Base-by-base conservation (phyloP, 2,888 invertebrate species). In the Pegoplata infirma region DNA sequence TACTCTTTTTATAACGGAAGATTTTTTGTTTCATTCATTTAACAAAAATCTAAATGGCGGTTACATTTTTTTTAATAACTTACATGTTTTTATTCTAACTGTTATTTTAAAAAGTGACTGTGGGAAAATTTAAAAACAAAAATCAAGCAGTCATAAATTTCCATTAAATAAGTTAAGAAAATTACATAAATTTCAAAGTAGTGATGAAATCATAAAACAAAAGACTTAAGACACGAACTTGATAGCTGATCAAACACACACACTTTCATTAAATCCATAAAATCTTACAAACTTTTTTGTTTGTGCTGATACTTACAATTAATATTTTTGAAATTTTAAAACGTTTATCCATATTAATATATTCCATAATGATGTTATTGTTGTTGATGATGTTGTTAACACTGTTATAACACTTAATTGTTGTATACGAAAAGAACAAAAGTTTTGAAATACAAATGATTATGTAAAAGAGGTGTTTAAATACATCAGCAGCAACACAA, bases 321-420 rank as follows among this genome's bases (percentile, higher is more conserved):
- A 84, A 84, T 82, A 82, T 83, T 78, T 85, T 85, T 51, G 83
- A 83, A 78, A 84, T 83, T 82, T 80, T 81, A 76, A 84, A 84
- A 82, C 85, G 84, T 80, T 83, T 85, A 82, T 85, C 82, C 84
- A 86, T 83, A 82, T 84, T 84, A 72, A 83, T 84, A 73, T 82
- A 82, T 81, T 82, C 81, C 82, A 82, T 82, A 40, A 6, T 3
- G 44, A 7, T 21, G 40, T 16, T 53, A 36, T 56, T 36, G 36
- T 56, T 36, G 56, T 40, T 58, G 14, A 44, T 36, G 5, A 10
- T 61, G 16, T 6, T 49, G 21, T 23, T 46, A 7, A 2, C 46
- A 47, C 5, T 59, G 40, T 14, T 40, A n/a, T n/a, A 40, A 49
- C n/a, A 14, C 6, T n/a, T n/a, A 51, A n/a, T 51, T n/a, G n/a